A percentile compares a stretch with the other conserved stretches of the same genome.
phyloP scores from a whole-genome alignment of 2,888 invertebrate genomes.

The Heliconius charithonia region DNA sequence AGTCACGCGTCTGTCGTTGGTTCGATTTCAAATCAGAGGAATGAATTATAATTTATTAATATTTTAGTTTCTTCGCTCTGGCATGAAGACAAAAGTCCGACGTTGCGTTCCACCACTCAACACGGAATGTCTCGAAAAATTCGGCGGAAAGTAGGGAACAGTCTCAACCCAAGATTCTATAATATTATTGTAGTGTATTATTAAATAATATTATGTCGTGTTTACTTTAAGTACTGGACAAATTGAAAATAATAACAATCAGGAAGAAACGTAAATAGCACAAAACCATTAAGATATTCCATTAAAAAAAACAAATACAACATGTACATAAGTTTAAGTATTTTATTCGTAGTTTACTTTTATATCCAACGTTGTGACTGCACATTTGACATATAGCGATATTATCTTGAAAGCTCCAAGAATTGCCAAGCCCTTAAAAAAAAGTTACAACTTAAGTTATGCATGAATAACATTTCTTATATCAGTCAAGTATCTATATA shows the following conservation, averaged over 20 bases:
- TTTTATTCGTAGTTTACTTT: constrained; percentile 10
- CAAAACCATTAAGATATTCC: neutral
- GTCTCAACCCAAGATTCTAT: too few relatives aligned
- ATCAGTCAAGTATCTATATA: neutral
- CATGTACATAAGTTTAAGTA: neutral
- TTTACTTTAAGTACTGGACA: too few relatives aligned
- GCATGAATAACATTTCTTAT: neutral
- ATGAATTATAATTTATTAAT: too few relatives aligned
- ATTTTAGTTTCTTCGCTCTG: too few relatives aligned
- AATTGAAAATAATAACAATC: neutral
- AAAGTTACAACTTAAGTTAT: constrained; percentile 21
- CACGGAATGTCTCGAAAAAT: too few relatives aligned
- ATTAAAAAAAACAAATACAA: neutral
- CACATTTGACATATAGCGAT: constrained; percentile 23
- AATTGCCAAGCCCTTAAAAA: neutral
- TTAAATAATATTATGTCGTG: too few relatives aligned
- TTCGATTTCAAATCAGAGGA: too few relatives aligned
- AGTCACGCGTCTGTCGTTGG: too few relatives aligned
- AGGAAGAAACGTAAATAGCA: neutral
- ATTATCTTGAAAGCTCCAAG: constrained; percentile 24
- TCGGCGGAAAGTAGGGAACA: too few relatives aligned
- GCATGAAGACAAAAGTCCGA: too few relatives aligned
- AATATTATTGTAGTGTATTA: too few relatives aligned
- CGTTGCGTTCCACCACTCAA: too few relatives aligned
- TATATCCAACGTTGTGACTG: neutral